Conservation (phyloP, 1,140 invertebrate species). For the Bombus cullumanus region DNA sequence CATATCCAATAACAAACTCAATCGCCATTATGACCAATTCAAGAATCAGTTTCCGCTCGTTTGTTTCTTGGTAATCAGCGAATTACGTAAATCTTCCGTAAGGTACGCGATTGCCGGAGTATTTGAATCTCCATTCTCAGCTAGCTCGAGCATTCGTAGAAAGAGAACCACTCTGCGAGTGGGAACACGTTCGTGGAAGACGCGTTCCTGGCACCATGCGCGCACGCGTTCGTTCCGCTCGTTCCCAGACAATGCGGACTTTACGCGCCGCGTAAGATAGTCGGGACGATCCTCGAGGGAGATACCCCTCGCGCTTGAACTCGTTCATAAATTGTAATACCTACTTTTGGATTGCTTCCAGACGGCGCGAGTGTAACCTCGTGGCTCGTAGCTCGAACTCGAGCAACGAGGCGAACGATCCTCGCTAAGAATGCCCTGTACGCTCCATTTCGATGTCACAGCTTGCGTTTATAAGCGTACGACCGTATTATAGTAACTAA, state of each 20-base stretch:
- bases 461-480: slow-evolving; percentile 54
- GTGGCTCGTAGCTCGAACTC: slow-evolving; percentile 18
- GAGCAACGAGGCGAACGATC: slow-evolving; percentile 24
- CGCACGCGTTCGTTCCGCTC: not conserved
- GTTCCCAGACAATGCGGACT: slow-evolving; percentile 11
- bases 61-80: not conserved
- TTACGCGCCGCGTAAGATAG: slow-evolving; percentile 6
- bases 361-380: slow-evolving; percentile 56
- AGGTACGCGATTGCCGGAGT: not conserved
- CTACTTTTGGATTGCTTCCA: slow-evolving; percentile 74
- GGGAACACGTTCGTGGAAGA: not conserved
- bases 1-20: not conserved
- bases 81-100: slow-evolving; percentile 17
- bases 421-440: slow-evolving; percentile 46
- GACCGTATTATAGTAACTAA: slow-evolving; percentile 54
- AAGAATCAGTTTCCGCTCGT: not conserved
- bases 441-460: slow-evolving; percentile 55
- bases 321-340: slow-evolving; percentile 63
- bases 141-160: not conserved
- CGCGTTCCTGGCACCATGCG: not conserved
- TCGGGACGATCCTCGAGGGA: not conserved
- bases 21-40: not conserved
- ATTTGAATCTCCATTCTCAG: slow-evolving; percentile 4
- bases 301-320: not conserved
- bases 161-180: not conserved